Percentiles rank a stretch among this genome's conserved stretches.
phyloP scores from a whole-genome alignment of 1,140 invertebrate species.

The Lasioglossum albipes region DNA sequence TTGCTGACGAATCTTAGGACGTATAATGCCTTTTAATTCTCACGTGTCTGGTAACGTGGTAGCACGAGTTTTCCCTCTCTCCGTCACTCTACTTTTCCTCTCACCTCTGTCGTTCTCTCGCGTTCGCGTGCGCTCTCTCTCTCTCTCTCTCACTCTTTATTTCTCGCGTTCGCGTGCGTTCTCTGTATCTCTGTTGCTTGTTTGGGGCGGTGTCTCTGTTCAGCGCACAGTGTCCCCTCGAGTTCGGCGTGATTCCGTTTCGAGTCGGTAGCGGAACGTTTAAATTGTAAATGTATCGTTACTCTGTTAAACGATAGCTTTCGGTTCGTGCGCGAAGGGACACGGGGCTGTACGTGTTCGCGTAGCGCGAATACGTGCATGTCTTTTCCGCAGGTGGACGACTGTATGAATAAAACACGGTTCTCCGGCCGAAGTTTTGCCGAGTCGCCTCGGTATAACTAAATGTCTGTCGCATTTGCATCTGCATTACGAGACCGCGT shows the following conservation, averaged over 20 bases:
- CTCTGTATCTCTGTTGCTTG: neutral
- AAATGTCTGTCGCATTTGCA: slow-evolving; percentile 67
- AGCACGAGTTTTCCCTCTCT: slow-evolving; percentile 2
- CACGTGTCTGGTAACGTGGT: slow-evolving; percentile 66
- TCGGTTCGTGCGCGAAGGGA: neutral
- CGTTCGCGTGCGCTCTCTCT: neutral
- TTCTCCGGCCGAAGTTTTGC: slow-evolving; percentile 57
- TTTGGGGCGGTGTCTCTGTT: neutral
- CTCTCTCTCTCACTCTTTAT: neutral
- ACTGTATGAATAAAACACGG: slow-evolving; percentile 71
- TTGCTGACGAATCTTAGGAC: slow-evolving; percentile 6
- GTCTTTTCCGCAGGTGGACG: slow-evolving; percentile 35
- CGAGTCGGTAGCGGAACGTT: slow-evolving; percentile 8
- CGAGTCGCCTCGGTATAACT: slow-evolving; percentile 61
- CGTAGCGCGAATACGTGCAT: neutral
- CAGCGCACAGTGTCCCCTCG: neutral
- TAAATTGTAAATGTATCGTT: slow-evolving; percentile 50
- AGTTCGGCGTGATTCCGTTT: neutral
- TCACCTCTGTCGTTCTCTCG: neutral
- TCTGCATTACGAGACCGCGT: slow-evolving; percentile 64
- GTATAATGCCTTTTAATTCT: slow-evolving; percentile 52
- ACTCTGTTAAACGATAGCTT: slow-evolving; percentile 13
- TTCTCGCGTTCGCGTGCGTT: neutral
- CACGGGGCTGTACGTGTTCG: neutral
- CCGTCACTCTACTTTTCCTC: neutral